Evolutionary conservation across 1,140 invertebrate species (phyloP), one percentile per base, ranked within the genome.

Genomic region (Pogonus chalceus): DNA sequence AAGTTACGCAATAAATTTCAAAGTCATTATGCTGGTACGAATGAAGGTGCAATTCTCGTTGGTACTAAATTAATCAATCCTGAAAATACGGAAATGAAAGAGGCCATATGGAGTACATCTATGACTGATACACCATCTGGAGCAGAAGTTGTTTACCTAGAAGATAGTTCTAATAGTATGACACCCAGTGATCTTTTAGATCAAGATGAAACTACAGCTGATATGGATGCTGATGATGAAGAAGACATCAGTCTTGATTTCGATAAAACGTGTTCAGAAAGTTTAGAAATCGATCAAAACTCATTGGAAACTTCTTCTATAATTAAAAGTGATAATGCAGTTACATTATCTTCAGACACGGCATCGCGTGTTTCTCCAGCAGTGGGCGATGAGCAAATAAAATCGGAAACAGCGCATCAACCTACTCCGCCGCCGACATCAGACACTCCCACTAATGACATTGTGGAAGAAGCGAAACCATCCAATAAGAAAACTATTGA

Each of bases 381-480:
- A 31, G 26, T 31, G 7, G 26, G 4, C 26, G 26, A 31, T 14
- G 26, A 31, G 7, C 26, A 31, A 43, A 43, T 12, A 43, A 31
- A 31, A 31, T 4, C 26, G 14, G 55, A 64, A 53, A 24, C 63
- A 9, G 62, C 65, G 1, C 65, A 65, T 7, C 66, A 65, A 23
- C 63, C 63, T 1, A 62, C 64, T 9, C 64, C 62, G 0, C 59
- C 63, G n/a, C 54, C 54, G 16, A 21, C 51, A n/a, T 59, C 53
- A 20, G 51, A 52, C 24, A 56, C 53, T 50, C 7, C 3, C 37
- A 18, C 18, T 7, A 4, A 9, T 10, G 37, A 31, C 4, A 4
- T 7, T 31, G 4, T 14, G 14, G 26, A 31, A 31, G 14, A 7
- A 31, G 26, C 4, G 4, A 4, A 31, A 31, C 26, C 26, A 31